A percentile compares a stretch with the other conserved stretches of the same genome.
phyloP scores from a whole-genome alignment of 2,113 vertebrate species.

The Nettapus auritus region DNA sequence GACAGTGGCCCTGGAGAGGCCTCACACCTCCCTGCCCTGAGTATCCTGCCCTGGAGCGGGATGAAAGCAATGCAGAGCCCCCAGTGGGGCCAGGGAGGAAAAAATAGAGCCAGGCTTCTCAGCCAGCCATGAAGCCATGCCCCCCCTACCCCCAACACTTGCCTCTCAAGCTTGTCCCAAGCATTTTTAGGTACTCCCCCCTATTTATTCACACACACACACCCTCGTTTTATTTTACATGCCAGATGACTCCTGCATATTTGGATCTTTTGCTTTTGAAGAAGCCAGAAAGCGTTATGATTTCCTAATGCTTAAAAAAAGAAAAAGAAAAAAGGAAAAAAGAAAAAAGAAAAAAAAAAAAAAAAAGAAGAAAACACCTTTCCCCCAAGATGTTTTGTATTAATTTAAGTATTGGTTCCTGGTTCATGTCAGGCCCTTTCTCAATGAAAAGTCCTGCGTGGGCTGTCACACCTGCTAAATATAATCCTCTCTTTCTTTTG shows the following conservation, averaged over 20 bases:
- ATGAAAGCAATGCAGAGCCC: neutral
- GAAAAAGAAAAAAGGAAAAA: constrained; percentile 48
- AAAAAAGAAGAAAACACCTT: constrained; percentile 71
- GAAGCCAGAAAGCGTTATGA: constrained; percentile 60
- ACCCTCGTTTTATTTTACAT: constrained; percentile 34
- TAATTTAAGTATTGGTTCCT: constrained; percentile 83
- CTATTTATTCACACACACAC: too few relatives aligned
- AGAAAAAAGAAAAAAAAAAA: constrained; percentile 33
- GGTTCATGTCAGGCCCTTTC: constrained; percentile 78
- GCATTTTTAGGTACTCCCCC: neutral
- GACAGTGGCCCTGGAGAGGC: neutral
- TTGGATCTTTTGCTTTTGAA: constrained; percentile 57
- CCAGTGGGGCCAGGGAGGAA: neutral
- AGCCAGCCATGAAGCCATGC: neutral
- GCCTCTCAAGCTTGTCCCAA: neutral
- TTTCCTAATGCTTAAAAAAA: constrained; percentile 68
- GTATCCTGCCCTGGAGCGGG: neutral
- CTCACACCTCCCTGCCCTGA: neutral
- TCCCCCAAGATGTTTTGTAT: constrained; percentile 81
- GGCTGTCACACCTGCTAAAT: constrained; percentile 85
- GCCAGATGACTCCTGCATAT: constrained; percentile 64
- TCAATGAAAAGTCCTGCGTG: constrained; percentile 76
- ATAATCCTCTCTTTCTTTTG: constrained; percentile 82
- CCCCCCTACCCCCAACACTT: neutral
- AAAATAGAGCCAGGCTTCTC: neutral